phyloP scores from a whole-genome alignment of 1,140 invertebrate species.

The Metopolophium dirhodum region DNA sequence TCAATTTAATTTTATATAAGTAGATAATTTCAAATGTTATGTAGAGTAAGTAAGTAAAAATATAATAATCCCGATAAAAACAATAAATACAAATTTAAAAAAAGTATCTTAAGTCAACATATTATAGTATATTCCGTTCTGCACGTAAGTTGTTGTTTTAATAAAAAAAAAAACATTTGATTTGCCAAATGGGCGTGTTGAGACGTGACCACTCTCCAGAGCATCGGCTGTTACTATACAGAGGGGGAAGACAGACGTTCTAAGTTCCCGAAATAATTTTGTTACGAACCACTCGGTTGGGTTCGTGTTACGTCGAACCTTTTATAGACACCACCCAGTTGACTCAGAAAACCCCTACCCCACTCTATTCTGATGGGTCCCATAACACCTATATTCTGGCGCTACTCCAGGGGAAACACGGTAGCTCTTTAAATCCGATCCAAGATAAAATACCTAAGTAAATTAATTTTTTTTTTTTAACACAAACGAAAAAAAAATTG shows the following conservation, averaged over 20 bases:
- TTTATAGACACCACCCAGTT: slow-evolving; percentile 55
- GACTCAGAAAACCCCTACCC: slow-evolving; percentile 19
- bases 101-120: background rate
- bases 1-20: background rate
- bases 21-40: background rate
- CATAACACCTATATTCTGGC: slow-evolving; percentile 43
- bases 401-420: slow-evolving; percentile 10
- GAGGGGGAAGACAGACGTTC: slow-evolving; percentile 10
- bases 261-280: slow-evolving; percentile 54
- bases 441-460: background rate
- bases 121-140: background rate
- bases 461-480: background rate
- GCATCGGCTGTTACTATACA: background rate
- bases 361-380: slow-evolving; percentile 18
- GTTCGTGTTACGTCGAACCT: slow-evolving; percentile 56
- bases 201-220: slow-evolving; percentile 33
- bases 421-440: slow-evolving; percentile 19
- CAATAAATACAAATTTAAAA: background rate
- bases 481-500: background rate
- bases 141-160: slow-evolving; percentile 24
- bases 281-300: slow-evolving; percentile 39
- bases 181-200: slow-evolving; percentile 48
- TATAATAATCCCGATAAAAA: background rate
- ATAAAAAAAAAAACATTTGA: slow-evolving; percentile 20
- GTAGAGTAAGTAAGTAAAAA: background rate